These are phyloP conservation scores for Eublepharis macularius DNA, from an alignment of 2,113 vertebrate genomes.

Conservation along the genomic window DNA sequence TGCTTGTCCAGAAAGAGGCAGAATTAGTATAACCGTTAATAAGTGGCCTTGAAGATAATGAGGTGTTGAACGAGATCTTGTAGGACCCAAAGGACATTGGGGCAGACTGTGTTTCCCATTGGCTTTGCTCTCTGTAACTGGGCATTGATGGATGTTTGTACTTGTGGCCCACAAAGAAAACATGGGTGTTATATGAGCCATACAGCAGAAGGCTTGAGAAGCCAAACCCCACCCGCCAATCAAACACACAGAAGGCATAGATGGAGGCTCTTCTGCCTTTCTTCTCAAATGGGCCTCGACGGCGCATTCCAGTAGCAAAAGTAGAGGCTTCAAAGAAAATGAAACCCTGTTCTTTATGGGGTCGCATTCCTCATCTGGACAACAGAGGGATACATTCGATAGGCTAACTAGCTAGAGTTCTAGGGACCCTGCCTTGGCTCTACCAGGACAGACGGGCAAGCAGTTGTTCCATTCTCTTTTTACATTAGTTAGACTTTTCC, in stretches of 20 bases:
- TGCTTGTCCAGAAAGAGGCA: too few relatives aligned
- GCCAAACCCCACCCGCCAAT: not conserved
- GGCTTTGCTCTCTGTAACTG: not conserved
- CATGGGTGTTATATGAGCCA: not conserved
- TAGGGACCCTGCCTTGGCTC: too few relatives aligned
- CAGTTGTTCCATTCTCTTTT: too few relatives aligned
- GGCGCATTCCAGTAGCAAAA: slow-evolving; percentile 19
- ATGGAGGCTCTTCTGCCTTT: slow-evolving; percentile 17
- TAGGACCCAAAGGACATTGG: slow-evolving; percentile 5
- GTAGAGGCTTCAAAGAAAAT: not conserved
- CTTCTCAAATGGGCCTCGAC: not conserved
- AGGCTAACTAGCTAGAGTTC: too few relatives aligned
- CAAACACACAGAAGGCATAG: not conserved
- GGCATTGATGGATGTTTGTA: slow-evolving; percentile 13
- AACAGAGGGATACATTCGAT: too few relatives aligned
- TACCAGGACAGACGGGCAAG: too few relatives aligned
- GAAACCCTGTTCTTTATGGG: not conserved
- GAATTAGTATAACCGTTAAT: not conserved
- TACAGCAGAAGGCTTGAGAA: not conserved
- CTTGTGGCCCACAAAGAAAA: slow-evolving; percentile 18
- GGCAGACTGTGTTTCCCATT: accelerated
- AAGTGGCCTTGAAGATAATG: not conserved
- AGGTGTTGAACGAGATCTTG: not conserved
- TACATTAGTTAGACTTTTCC: too few relatives aligned
- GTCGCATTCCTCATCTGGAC: too few relatives aligned